Conservation (phyloP, 2,888 invertebrate species). For the Spodoptera littoralis region DNA sequence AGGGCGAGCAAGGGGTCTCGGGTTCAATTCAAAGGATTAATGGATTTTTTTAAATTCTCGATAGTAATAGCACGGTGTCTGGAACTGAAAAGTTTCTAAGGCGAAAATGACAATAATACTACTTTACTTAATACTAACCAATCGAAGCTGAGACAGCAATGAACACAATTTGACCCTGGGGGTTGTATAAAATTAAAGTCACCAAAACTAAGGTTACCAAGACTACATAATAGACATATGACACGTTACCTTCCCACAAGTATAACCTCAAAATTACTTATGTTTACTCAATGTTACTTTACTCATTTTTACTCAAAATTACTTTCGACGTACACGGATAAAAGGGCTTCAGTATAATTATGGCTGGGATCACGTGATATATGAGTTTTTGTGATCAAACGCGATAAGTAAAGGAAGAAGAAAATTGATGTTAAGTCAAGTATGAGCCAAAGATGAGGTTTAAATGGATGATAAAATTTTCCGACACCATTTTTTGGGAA, state of each 20-base stretch:
- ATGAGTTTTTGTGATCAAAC: conserved; percentile 34
- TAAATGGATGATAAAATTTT: conserved; percentile 24
- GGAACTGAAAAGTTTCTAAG: too few species aligned
- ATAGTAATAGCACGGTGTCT: too few species aligned
- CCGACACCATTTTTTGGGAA: background rate
- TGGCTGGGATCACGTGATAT: conserved; percentile 47
- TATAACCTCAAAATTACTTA: background rate
- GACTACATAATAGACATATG: too few species aligned
- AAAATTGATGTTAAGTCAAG: conserved; percentile 41
- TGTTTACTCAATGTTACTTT: conserved; percentile 10
- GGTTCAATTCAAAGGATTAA: too few species aligned
- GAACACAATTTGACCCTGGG: too few species aligned
- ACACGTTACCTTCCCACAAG: background rate
- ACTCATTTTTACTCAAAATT: conserved; percentile 38
- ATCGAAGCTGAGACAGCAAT: too few species aligned
- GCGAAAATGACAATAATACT: too few species aligned
- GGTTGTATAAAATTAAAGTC: too few species aligned
- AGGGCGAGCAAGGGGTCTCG: too few species aligned
- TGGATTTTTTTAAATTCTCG: too few species aligned
- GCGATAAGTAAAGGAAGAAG: conserved; percentile 39
- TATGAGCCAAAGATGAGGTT: conserved; percentile 12
- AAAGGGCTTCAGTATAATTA: conserved; percentile 60
- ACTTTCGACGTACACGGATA: conserved; percentile 29
- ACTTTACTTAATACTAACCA: too few species aligned
- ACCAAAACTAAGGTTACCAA: too few species aligned